Evolutionary conservation across 2,797 vertebrate genomes (phyloP).

Genomic region (Propithecus deckenii): DNA sequence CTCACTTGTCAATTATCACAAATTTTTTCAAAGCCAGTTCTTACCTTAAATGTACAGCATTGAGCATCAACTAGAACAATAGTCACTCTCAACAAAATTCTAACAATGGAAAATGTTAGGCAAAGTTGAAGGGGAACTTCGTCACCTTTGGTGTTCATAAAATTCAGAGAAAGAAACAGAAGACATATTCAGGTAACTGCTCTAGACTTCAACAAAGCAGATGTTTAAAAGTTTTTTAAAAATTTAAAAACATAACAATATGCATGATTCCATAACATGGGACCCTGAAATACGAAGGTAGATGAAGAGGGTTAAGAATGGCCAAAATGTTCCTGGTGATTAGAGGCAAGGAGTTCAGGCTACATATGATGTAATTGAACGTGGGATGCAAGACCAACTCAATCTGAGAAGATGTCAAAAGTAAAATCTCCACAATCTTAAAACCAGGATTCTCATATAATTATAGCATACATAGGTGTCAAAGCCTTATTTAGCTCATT

Average conservation of each 20-base stretch:
- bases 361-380: neutral
- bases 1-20: neutral
- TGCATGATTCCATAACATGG: neutral
- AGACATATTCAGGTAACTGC: neutral
- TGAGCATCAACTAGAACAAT: neutral
- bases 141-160: neutral
- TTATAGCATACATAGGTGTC: neutral
- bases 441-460: neutral
- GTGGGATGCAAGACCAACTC: neutral
- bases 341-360: neutral
- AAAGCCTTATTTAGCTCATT: neutral
- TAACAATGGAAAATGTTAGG: neutral
- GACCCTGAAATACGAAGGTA: neutral
- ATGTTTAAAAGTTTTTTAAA: neutral
- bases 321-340: neutral
- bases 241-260: neutral
- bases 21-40: neutral
- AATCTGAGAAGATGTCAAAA: neutral
- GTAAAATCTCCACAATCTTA: neutral
- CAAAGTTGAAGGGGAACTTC: neutral
- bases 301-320: neutral
- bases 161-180: neutral
- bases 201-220: neutral
- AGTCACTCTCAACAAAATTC: neutral
- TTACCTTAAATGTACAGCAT: neutral